Base-by-base conservation (phyloP, 2,888 invertebrate species). In the Anthrax anthrax region DNA sequence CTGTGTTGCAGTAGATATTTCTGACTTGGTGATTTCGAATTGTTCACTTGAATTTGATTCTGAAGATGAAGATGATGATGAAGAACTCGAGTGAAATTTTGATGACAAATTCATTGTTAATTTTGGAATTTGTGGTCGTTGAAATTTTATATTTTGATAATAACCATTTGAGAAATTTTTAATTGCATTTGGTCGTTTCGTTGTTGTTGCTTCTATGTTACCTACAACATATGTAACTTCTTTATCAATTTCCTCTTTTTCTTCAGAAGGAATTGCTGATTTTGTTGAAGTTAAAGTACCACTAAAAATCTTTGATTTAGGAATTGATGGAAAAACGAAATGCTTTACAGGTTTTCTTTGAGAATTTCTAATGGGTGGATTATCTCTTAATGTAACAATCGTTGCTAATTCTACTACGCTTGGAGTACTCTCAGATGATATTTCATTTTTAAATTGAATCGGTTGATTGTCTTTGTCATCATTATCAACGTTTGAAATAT, bases 41-140 rank as follows among this genome's bases (percentile, higher is more conserved):
- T 18, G 34, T 41, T 67, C 64, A 57, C 68, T 67, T 45, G 61
- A 58, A 51, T 69, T 60, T 52, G 66, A 55, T 50, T 62, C 64
- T 19, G 64, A 58, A 37, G 62, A 54, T 29, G 47, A 27, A 39
- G 48, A 44, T 37, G 49, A 44, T 36, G 47, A 38, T 10, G 18
- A 37, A 13, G 37, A 32, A 34, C 16, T 45, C 3, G 34, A 40
- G 6, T 23, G 44, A 17, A 40, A 39, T 37, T 34, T 41, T n/a
- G 40, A 19, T 16, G 45, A 40, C 14, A 39, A 36, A 13, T 36
- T 34, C 18, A 16, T 40, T 42, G 41, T 29, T 16, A 29, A 41
- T 18, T 41, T 40, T 29, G 41, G 34, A 17, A 36, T 18, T 8
- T 36, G 34, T 14, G 39, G n/a, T 16, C 19, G 39, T 14, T 34